Evolutionary conservation across 2,888 invertebrate species (phyloP).

Genomic region (Protodeltote pygarga): DNA sequence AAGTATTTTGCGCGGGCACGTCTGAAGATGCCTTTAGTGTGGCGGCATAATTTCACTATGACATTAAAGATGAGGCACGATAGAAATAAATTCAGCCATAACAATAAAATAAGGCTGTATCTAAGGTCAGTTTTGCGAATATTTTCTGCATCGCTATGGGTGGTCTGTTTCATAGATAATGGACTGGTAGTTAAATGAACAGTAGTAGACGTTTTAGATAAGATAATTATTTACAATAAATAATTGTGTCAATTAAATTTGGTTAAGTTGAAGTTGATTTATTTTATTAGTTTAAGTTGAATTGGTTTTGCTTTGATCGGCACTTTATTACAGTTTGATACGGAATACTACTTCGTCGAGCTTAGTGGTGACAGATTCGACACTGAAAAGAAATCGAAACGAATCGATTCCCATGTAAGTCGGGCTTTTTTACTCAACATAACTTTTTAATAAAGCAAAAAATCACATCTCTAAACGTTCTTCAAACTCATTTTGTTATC

Average conservation of each 20-base stretch:
- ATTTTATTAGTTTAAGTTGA: constrained; percentile 12
- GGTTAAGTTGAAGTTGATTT: constrained; percentile 5
- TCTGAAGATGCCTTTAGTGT: constrained; percentile 25
- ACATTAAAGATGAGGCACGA: constrained; percentile 51
- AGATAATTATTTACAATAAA: constrained; percentile 28
- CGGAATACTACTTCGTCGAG: no score
- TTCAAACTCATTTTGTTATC: no score
- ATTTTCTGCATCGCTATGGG: constrained; percentile 47
- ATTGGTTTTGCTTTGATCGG: constrained; percentile 9
- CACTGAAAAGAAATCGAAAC: no score
- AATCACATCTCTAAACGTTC: neutral
- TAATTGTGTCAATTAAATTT: constrained; percentile 22
- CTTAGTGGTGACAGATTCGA: no score
- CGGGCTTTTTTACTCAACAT: no score
- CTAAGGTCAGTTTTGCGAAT: constrained; percentile 57
- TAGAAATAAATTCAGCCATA: constrained; percentile 59
- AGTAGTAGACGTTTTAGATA: constrained; percentile 24
- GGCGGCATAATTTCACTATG: constrained; percentile 48
- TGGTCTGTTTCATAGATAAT: constrained; percentile 41
- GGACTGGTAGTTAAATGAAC: constrained; percentile 21
- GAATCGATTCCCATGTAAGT: no score
- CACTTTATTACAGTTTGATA: no score
- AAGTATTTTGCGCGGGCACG: constrained; percentile 23
- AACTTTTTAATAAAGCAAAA: neutral
- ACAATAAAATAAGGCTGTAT: constrained; percentile 56